These are phyloP conservation scores for Neotoma lepida DNA, from an alignment of 2,113 vertebrate species.

Conservation along the genomic window DNA sequence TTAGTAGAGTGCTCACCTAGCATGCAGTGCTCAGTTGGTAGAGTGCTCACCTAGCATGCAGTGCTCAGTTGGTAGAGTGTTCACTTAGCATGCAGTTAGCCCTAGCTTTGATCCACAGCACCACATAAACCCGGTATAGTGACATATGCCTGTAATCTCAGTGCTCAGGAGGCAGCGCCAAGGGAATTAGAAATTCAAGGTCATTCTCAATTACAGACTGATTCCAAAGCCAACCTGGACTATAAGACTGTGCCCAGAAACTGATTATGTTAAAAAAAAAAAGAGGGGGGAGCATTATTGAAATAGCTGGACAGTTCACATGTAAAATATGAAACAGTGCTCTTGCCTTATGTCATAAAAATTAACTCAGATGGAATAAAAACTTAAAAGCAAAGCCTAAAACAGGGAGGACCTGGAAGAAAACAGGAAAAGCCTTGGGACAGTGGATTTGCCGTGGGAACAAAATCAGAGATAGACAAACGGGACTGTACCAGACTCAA, in stretches of 20 bases:
- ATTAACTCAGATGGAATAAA: background rate
- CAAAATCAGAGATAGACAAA: background rate
- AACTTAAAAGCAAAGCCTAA: background rate
- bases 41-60: too few relatives aligned
- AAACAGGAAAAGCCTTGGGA: background rate
- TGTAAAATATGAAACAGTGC: background rate
- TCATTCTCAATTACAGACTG: background rate
- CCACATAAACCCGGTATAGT: background rate
- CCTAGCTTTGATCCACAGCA: background rate
- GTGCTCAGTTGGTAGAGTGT: background rate
- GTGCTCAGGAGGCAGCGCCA: background rate
- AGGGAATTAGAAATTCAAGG: too few relatives aligned
- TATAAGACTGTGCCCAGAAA: background rate
- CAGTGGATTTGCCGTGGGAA: background rate
- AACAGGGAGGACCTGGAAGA: background rate
- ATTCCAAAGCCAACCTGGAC: background rate
- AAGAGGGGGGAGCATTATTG: background rate
- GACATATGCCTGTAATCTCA: background rate
- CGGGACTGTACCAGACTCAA: background rate
- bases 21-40: too few relatives aligned
- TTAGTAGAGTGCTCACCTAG: too few relatives aligned
- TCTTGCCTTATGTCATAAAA: background rate
- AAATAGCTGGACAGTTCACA: background rate
- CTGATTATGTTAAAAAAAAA: background rate
- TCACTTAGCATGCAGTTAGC: too few relatives aligned